Percentiles rank a stretch among this genome's conserved stretches.
Evolutionary conservation across 2,888 invertebrate species (phyloP).

Genomic region (Halocaridina rubra): DNA sequence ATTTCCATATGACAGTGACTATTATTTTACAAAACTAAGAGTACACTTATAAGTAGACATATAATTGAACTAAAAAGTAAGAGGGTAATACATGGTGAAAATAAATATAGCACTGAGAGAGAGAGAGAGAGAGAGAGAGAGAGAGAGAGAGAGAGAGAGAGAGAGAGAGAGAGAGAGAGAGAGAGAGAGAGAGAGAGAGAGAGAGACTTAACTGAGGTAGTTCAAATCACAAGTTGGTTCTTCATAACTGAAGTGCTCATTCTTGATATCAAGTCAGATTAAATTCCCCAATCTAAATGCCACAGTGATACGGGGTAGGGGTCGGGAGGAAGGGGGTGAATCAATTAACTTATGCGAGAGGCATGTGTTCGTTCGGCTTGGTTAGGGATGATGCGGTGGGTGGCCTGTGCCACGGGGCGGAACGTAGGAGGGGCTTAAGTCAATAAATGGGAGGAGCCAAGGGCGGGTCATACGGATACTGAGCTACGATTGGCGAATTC

Average conservation of each 20-base stretch:
- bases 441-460: conserved; percentile 6
- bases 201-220: background rate
- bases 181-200: background rate
- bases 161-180: background rate
- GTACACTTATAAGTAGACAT: no score
- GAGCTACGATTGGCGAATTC: conserved; percentile 20
- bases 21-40: no score
- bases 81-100: no score
- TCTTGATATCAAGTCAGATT: conserved; percentile 52
- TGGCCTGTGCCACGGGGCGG: conserved; percentile 1
- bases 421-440: conserved; percentile 10
- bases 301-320: conserved; percentile 52
- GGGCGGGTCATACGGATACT: conserved; percentile 4
- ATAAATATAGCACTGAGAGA: background rate
- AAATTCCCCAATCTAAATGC: conserved; percentile 55
- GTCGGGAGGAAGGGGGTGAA: no score
- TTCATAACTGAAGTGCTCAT: conserved; percentile 35
- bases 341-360: conserved; percentile 44
- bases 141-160: background rate
- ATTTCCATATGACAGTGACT: no score
- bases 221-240: background rate
- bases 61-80: no score
- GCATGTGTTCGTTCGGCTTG: conserved; percentile 36
- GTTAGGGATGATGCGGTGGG: conserved; percentile 2
- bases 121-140: background rate